Conservation (phyloP, 2,797 vertebrate species). For the Spinus olivaceus region DNA sequence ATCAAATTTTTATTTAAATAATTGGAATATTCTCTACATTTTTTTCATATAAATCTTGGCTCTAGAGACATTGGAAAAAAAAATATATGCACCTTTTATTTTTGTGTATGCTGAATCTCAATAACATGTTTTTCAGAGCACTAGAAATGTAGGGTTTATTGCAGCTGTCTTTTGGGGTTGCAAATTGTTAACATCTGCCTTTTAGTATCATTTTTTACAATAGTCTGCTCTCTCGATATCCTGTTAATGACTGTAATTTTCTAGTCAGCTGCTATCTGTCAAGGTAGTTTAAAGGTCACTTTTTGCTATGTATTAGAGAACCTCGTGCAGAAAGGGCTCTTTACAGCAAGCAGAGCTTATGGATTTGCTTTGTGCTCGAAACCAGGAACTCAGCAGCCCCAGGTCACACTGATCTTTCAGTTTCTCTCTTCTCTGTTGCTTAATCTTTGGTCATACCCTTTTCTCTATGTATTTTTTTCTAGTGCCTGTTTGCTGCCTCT, state of each 20-base stretch:
- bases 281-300: constrained; percentile 81
- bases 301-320: constrained; percentile 55
- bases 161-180: constrained; percentile 69
- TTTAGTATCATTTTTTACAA: constrained; percentile 73
- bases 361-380: constrained; percentile 42
- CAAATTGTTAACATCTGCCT: constrained; percentile 81
- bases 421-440: constrained; percentile 8
- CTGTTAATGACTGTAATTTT: constrained; percentile 80
- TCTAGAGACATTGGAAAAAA: background rate
- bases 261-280: constrained; percentile 80
- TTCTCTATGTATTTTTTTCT: background rate
- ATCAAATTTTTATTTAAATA: background rate
- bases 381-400: background rate
- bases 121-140: constrained; percentile 54
- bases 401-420: background rate
- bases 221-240: constrained; percentile 74
- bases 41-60: background rate
- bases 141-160: constrained; percentile 61
- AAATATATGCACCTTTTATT: background rate
- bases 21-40: background rate
- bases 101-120: background rate
- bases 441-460: background rate
- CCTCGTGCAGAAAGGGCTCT: constrained; percentile 37
- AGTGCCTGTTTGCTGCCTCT: background rate
- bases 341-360: constrained; percentile 30